These are phyloP conservation scores for Picus viridis DNA, from an alignment of 2,797 vertebrate genomes.

Conservation along the genomic window DNA sequence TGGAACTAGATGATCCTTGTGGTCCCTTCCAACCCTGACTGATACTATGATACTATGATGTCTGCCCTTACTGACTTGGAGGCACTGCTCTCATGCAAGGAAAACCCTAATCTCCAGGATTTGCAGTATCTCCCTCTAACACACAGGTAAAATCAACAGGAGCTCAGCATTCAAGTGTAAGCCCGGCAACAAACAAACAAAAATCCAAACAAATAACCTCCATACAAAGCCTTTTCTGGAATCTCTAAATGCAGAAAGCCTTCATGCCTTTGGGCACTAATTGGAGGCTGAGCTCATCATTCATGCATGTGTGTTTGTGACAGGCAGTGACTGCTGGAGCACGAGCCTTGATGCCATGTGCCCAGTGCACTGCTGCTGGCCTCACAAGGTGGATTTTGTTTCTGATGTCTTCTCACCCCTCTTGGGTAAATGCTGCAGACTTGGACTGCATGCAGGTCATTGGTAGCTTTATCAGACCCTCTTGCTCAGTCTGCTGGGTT, in stretches of 20 bases:
- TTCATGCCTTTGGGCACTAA: neutral
- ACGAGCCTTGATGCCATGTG: fast-evolving
- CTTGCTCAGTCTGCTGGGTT: fast-evolving
- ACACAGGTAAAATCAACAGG: neutral
- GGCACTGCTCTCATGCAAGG: neutral
- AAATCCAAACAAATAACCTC: neutral
- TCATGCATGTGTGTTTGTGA: neutral
- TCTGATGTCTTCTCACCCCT: neutral
- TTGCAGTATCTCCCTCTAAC: neutral
- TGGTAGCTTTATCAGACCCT: fast-evolving
- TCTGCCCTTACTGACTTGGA: neutral
- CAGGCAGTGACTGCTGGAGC: neutral
- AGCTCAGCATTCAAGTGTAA: neutral
- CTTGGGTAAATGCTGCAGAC: neutral
- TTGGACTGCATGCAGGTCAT: neutral
- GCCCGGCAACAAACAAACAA: neutral
- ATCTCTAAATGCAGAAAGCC: neutral
- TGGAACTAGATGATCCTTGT: too few relatives aligned
- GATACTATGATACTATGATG: too few relatives aligned
- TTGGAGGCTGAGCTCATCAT: neutral
- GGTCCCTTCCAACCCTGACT: too few relatives aligned
- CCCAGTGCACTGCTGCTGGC: neutral
- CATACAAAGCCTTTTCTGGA: neutral
- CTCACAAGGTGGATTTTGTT: neutral
- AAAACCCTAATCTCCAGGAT: neutral